Conservation (phyloP, 2,113 vertebrate genomes). For the Neoarius graeffei region DNA sequence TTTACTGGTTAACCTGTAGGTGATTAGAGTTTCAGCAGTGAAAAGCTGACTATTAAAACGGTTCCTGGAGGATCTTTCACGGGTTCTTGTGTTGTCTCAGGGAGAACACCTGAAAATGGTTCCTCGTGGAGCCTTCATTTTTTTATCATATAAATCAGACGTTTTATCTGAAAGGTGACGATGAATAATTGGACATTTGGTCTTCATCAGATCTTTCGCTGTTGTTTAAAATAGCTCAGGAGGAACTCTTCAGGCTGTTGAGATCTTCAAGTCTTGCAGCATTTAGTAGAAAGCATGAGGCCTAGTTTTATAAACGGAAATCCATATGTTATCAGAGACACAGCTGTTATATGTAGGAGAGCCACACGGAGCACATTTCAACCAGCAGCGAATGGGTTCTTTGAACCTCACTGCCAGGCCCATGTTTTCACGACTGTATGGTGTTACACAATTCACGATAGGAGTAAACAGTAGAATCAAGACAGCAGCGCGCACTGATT, state of each 20-base stretch:
- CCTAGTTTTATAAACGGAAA: neutral
- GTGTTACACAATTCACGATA: no score
- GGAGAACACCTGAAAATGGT: neutral
- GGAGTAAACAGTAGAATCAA: no score
- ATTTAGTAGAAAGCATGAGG: no score
- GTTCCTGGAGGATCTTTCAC: no score
- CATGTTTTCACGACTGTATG: no score
- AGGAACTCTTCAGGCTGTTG: neutral
- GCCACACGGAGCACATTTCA: neutral
- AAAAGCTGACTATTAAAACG: neutral
- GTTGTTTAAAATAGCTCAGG: neutral
- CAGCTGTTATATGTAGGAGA: neutral
- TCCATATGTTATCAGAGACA: neutral
- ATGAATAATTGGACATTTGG: neutral
- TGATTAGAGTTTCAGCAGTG: no score
- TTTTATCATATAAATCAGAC: neutral
- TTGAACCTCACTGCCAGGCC: no score
- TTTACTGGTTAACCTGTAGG: no score
- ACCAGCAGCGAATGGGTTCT: no score
- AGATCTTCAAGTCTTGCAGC: neutral
- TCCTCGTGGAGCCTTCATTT: neutral
- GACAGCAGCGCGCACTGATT: no score
- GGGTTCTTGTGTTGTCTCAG: neutral
- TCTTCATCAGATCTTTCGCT: neutral
- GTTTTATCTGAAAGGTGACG: neutral